Base-by-base conservation (phyloP, 2,888 invertebrate genomes). In the Sesamia inferens region DNA sequence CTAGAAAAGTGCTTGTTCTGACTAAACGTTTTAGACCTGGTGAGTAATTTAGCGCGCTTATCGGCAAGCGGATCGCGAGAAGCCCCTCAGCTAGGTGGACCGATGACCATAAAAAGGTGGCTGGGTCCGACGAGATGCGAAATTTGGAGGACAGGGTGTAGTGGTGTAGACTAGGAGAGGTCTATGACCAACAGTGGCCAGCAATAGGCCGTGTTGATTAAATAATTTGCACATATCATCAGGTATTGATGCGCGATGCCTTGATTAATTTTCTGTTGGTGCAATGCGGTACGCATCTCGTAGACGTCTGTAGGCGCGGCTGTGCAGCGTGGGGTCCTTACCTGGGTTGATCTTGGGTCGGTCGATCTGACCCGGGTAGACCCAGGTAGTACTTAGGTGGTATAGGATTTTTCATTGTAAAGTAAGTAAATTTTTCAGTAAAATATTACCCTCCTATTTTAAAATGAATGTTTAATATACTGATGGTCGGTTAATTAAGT, bases 11-110 rank as follows among this genome's bases (percentile, higher is more conserved):
- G 59, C 95, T 99, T 79, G 96, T 99, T 0, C 97, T 99, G 88
- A 99, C 99, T 0, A 98, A 97, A 88, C 99, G 99, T 93, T 99
- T 99, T 90, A 97, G 99, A 78, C 99, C 99, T 87, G 98, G 98
- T 98, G 39, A 83, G 81, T 65, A 39, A 55, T 51, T 47, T 19
- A 24, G 10, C n/a, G 51, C 10, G 10, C 51, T 54, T 54, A 54
- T n/a, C 0, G n/a, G 10, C 19, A 51, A 51, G 51, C 10, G 51
- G n/a, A 51, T 51, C 10, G 51, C n/a, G 51, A 1, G n/a, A 51
- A 19, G 10, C 8, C n/a, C n/a, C n/a, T 10, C 10, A 54, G n/a
- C 51, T 54, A 54, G 51, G 5, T 54, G 11, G 51, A 10, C 16
- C 51, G 51, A 10, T 19, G 51, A 51, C 16, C 31, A 31, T 48